Evolutionary conservation across 2,888 invertebrate species (phyloP), one percentile per base, ranked within the genome.

Genomic region (Mythimna loreyi): DNA sequence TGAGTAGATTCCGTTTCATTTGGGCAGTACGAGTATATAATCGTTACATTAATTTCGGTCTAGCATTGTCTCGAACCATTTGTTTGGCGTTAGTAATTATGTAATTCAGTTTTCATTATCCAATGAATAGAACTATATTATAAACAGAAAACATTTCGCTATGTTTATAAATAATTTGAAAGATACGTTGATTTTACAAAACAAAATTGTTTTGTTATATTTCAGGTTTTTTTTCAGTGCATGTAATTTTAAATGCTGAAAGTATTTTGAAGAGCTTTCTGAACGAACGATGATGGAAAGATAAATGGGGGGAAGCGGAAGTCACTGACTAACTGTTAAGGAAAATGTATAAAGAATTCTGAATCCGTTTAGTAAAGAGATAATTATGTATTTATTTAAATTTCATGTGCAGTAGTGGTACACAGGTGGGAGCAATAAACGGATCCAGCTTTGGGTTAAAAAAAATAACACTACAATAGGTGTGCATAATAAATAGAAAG

Each of bases 1-100:
- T 89, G 84, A 89, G 90, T 90, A 87, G 88, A 91, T 92, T 91
- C 89, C 87, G 87, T 91, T 92, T 92, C 91, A 73, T 84, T 81
- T 78, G 76, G 81, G 66, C 74, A 70, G 84, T 21, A 33, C 33
- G 55, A 33, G 55, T 84, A 86, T 87, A 86, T 87, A 88, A 87
- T 90, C 86, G 85, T 91, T 87, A 88, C 85, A 87, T 87, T 86
- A 89, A 89, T 88, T 87, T 86, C 78, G 77, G 76, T 80, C 72
- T 86, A 72, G 62, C 57, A 80, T 74, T 80, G 72, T 70, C 63
- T 63, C 56, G 56, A 65, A 49, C 45, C 65, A 55, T 75, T 75
- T 73, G 64, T 69, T 67, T 36, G 25, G 47, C 47, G 21, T 60
- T 68, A 33, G 55, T 58, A 69, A 67, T 74, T 74, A 60, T 55